Percentiles rank a stretch among this genome's conserved stretches.
phyloP scores from a whole-genome alignment of 64 coral and sea anemone species.

The Trachythela sp. region DNA sequence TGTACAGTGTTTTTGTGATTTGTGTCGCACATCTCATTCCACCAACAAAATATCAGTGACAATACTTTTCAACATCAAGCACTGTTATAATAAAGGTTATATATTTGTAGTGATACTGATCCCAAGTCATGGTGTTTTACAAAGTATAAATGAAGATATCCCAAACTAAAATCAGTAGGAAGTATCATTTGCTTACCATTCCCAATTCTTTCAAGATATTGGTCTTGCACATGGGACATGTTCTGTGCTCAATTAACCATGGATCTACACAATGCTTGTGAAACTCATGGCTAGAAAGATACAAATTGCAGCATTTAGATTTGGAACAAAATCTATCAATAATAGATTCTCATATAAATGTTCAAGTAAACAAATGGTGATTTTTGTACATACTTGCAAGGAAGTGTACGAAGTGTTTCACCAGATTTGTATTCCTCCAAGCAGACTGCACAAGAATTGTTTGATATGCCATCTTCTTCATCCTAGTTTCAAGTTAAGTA shows the following conservation, averaged over 20 bases:
- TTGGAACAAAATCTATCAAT: too few relatives aligned
- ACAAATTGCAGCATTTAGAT: not conserved
- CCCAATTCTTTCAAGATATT: conserved; percentile 96
- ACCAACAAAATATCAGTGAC: too few relatives aligned
- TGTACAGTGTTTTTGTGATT: too few relatives aligned
- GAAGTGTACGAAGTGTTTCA: conserved; percentile 77
- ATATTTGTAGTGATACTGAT: too few relatives aligned
- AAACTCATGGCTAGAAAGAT: conserved; percentile 73
- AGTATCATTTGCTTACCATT: conserved; percentile 52
- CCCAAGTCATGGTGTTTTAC: too few relatives aligned
- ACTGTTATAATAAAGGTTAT: too few relatives aligned
- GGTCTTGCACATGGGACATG: conserved; percentile 95
- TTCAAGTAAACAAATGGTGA: not conserved
- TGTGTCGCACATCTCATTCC: too few relatives aligned
- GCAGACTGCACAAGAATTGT: conserved; percentile 84
- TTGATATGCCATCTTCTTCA: conserved; percentile 66
- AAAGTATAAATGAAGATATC: too few relatives aligned
- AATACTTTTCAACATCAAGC: too few relatives aligned
- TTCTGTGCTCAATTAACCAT: conserved; percentile 93
- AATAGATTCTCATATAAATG: not conserved
- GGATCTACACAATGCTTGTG: conserved; percentile 97
- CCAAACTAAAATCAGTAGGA: too few relatives aligned
- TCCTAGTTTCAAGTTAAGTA: conserved; percentile 34
- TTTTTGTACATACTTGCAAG: conserved; percentile 74
- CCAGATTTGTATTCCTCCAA: conserved; percentile 88